Evolutionary conservation across 2,113 vertebrate species (phyloP), one percentile per base, ranked within the genome.

Genomic region (Oophaga pumilio): DNA sequence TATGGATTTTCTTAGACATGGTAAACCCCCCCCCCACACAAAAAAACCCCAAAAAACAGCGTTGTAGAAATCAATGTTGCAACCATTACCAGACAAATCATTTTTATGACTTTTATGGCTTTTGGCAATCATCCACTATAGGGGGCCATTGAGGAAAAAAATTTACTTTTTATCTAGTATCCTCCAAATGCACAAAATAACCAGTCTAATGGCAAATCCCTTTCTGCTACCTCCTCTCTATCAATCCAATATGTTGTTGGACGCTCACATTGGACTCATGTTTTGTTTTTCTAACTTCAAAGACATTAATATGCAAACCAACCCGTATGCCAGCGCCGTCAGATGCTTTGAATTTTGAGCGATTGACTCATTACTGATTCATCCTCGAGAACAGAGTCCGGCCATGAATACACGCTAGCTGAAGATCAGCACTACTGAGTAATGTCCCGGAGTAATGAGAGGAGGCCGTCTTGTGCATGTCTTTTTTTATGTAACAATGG

Each of bases 301-400:
- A 69, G 85, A 33, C 60, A 69, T 79, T 22, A 64, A 87, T 71
- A 80, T 80, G 85, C 85, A 80, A 66, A 87, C 85, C 80, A n/a
- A 73, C 76, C 50, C 56, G 18, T 13, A 10, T 0, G 76, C 76
- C 76, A 87, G 62, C 79, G 59, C 64, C 56, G 76, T 80, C 76
- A 87, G 50, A 79, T 68, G 85, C 60, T 86, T 33, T 20, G 74
- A 10, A 68, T 76, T 86, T 49, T 66, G 50, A 87, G 18, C 20
- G 50, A 79, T 69, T 80, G 62, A 80, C 62, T 86, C 76, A 77
- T 86, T 56, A 52, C 62, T 43, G 76, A 79, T 80, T 56, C 62
- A 80, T 24, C 49, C 76, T 69, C 18, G 22, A 22, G 33, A 80
- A 62, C 8, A 56, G 50, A 76, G 84, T 62, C 84, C 33, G n/a